Evolutionary conservation across 2,113 vertebrate genomes (phyloP).

Genomic region (Sporophila hypoxantha): DNA sequence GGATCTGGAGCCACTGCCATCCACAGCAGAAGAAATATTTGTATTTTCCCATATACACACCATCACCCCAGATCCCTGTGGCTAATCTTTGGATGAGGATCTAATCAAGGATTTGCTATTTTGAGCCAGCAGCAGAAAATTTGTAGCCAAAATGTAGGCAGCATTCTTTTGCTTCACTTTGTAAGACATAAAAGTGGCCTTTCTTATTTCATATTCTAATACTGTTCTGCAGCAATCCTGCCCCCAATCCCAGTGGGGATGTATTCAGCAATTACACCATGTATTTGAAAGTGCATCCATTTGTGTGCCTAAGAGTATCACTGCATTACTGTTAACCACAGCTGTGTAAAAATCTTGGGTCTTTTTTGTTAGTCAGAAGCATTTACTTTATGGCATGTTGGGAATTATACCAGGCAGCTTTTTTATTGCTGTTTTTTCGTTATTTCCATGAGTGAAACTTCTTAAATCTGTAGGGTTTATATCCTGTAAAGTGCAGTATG

Average conservation of each 20-base stretch:
- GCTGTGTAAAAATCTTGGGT: background rate
- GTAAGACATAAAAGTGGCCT: background rate
- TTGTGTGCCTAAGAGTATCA: background rate
- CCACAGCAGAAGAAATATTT: background rate
- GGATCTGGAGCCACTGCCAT: background rate
- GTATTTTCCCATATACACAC: background rate
- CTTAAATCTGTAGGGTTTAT: background rate
- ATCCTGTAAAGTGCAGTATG: background rate
- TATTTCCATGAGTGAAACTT: background rate
- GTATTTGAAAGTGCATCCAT: background rate
- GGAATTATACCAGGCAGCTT: background rate
- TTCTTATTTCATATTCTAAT: background rate
- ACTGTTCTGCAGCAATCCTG: background rate
- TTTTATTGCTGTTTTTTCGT: background rate
- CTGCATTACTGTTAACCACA: background rate
- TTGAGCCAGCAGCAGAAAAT: background rate
- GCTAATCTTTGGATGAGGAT: background rate
- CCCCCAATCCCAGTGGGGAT: background rate
- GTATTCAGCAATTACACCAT: background rate
- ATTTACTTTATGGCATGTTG: background rate
- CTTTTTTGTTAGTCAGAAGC: background rate
- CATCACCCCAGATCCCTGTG: background rate
- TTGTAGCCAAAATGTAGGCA: background rate
- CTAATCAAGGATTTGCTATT: background rate
- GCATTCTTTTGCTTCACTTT: background rate